These are phyloP conservation scores for Latrodectus geometricus DNA, from an alignment of 1,140 invertebrate species.

Conservation along the genomic window DNA sequence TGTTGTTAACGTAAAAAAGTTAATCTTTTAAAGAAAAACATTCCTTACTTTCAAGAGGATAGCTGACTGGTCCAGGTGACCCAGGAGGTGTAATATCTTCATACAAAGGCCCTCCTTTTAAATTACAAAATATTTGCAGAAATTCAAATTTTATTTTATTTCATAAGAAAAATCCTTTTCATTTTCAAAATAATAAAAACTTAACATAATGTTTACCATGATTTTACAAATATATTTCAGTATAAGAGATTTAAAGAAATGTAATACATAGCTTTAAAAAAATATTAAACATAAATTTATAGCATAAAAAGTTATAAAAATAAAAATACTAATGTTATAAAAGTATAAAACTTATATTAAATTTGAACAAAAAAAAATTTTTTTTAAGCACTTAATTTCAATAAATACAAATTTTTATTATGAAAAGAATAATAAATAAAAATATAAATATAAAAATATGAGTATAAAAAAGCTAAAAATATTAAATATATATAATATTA, in stretches of 20 bases:
- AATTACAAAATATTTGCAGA: not conserved
- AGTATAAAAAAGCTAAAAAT: too few relatives aligned
- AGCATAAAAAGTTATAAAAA: too few relatives aligned
- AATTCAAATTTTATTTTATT: not conserved
- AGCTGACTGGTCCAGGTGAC: not conserved
- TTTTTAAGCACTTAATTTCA: too few relatives aligned
- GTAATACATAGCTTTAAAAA: not conserved
- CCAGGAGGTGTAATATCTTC: conserved; percentile 47
- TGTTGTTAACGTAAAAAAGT: not conserved
- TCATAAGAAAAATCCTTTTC: too few relatives aligned
- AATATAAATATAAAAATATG: too few relatives aligned
- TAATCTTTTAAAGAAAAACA: not conserved
- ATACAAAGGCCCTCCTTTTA: conserved; percentile 3
- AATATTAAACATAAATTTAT: not conserved
- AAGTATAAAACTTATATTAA: too few relatives aligned
- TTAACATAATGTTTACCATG: not conserved
- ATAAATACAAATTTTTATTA: too few relatives aligned
- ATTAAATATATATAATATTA: too few relatives aligned
- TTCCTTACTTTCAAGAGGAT: not conserved
- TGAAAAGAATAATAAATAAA: too few relatives aligned
- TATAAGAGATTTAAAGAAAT: not conserved
- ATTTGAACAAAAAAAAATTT: too few relatives aligned
- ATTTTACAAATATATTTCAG: not conserved
- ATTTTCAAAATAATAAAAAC: not conserved
- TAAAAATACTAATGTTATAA: too few relatives aligned